Percentiles rank a stretch among this genome's conserved stretches.
phyloP scores from a whole-genome alignment of 2,888 invertebrate species.

The Leucophora obtusa region DNA sequence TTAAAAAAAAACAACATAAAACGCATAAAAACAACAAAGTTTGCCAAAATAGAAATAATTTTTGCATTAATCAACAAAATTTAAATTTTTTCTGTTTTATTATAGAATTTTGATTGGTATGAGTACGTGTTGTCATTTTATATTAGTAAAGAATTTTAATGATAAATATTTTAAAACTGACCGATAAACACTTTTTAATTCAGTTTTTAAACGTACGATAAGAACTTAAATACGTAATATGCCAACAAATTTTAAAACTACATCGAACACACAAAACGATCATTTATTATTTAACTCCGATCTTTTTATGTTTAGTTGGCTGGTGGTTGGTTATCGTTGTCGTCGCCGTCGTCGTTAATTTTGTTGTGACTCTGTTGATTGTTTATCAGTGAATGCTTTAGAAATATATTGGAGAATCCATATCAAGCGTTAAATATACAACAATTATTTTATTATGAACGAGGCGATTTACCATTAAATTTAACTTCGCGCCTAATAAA shows the following conservation, averaged over 20 bases:
- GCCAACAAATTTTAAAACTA: background rate
- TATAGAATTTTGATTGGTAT: background rate
- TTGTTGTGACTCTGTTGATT: slow-evolving; percentile 60
- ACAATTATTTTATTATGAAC: slow-evolving; percentile 37
- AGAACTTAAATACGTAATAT: background rate
- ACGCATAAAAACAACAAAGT: background rate
- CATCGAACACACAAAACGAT: background rate
- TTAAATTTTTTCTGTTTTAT: background rate
- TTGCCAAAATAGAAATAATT: background rate
- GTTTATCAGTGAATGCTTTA: slow-evolving; percentile 64
- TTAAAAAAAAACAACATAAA: slow-evolving; percentile 1
- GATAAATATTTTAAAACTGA: slow-evolving; percentile 32
- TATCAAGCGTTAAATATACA: slow-evolving; percentile 42
- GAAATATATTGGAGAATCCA: slow-evolving; percentile 51
- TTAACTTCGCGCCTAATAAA: slow-evolving; percentile 62
- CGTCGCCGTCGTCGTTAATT: slow-evolving; percentile 1
- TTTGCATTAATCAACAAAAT: slow-evolving; percentile 25
- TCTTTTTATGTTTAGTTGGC: background rate
- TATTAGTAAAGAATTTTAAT: background rate
- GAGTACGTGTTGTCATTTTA: too few relatives aligned
- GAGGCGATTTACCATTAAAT: slow-evolving; percentile 54
- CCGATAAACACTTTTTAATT: slow-evolving; percentile 44
- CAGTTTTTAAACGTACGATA: slow-evolving; percentile 31
- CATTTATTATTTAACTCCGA: background rate
- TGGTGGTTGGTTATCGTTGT: slow-evolving; percentile 18